A percentile compares a stretch with the other conserved stretches of the same genome.
These are phyloP conservation scores for Cichladusa arquata DNA, from an alignment of 2,113 vertebrate species.

Conservation along the genomic window DNA sequence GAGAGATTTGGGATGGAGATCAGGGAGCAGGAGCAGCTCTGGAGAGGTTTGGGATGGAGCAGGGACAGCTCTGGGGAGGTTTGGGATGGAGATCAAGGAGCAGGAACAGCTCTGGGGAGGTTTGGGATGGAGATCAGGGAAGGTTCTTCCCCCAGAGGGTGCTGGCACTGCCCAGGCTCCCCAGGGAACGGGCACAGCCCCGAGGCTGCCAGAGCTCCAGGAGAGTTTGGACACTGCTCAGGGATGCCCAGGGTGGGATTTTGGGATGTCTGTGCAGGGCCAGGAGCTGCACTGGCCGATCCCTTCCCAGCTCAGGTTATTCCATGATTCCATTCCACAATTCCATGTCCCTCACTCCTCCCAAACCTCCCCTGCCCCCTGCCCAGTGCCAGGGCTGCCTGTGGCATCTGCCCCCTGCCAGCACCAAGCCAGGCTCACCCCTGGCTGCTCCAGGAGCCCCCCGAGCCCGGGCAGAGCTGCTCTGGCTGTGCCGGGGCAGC, in stretches of 20 bases:
- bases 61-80: too few species aligned
- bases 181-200: neutral
- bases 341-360: accelerated
- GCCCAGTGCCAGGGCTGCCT: neutral
- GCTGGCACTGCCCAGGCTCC: neutral
- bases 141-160: neutral
- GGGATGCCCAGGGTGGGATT: neutral
- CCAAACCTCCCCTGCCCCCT: neutral
- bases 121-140: too few species aligned
- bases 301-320: neutral
- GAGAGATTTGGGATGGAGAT: too few species aligned
- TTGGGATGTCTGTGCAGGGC: neutral
- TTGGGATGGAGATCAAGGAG: too few species aligned
- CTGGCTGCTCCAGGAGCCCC: accelerated
- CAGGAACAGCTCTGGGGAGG: too few species aligned
- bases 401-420: neutral
- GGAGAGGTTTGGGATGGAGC: too few species aligned
- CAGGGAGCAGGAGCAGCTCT: too few species aligned
- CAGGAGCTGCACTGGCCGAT: neutral
- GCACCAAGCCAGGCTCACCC: accelerated
- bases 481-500: neutral
- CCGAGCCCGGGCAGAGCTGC: neutral
- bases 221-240: accelerated
- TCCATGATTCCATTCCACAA: neutral
- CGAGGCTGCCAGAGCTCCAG: neutral